These are phyloP conservation scores for Rhaphigaster nebulosa DNA, from an alignment of 2,888 invertebrate species.

Conservation along the genomic window DNA sequence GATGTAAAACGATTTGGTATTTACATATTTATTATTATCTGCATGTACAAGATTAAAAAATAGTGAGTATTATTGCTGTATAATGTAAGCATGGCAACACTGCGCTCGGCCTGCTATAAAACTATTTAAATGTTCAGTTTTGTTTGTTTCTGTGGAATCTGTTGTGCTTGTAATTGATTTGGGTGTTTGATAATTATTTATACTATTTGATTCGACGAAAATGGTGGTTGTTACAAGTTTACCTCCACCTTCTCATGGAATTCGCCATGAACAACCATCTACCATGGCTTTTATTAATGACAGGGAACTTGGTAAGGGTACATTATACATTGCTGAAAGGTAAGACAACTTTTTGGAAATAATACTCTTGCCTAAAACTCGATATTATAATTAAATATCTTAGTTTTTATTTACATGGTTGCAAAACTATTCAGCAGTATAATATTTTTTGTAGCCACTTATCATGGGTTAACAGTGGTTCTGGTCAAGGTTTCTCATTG, in stretches of 20 bases:
- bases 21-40: neutral
- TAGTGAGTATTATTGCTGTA: neutral
- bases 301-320: constrained; percentile 62
- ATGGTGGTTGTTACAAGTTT: constrained; percentile 63
- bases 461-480: constrained; percentile 74
- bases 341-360: constrained; percentile 25
- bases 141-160: neutral
- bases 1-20: neutral
- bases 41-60: neutral
- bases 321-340: constrained; percentile 64
- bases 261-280: constrained; percentile 62
- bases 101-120: neutral
- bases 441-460: constrained; percentile 70
- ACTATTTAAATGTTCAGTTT: constrained; percentile 10
- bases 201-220: neutral
- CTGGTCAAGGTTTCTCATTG: constrained; percentile 77
- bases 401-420: neutral
- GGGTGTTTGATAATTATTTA: neutral
- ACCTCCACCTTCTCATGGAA: constrained; percentile 62
- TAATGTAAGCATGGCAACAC: constrained; percentile 36
- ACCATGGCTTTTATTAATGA: constrained; percentile 62
- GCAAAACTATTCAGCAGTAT: neutral
- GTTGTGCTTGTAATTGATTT: neutral
- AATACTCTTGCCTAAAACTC: neutral
- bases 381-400: neutral